Evolutionary conservation across 2,888 invertebrate genomes (phyloP), one percentile per base, ranked within the genome.

Genomic region (Sesamia inferens): DNA sequence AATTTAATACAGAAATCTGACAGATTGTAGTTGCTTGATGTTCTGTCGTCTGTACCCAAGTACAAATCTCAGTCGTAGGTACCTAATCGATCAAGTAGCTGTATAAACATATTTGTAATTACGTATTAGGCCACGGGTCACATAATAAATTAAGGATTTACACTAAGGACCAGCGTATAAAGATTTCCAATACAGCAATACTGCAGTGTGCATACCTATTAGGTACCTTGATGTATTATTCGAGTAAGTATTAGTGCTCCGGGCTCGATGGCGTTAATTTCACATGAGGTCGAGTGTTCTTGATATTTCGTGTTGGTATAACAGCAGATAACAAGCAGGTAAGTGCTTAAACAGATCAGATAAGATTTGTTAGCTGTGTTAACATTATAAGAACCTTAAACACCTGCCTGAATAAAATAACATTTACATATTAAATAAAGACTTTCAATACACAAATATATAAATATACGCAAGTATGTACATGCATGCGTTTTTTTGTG

Each of bases 351-450:
- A 73, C 64, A 14, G 79, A 82, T 81, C 74, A 66, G 80, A 78
- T 81, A 82, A 82, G 78, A 81, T 78, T 55, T 51, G 66, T 71
- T 66, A 39, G 39, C 48, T 59, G 24, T 78, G 73, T 78, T 76
- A 78, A 72, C 71, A 69, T 61, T 55, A 47, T 75, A 59, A 55
- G 68, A 71, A 64, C 62, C 57, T 51, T 59, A 48, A 69, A 51
- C 73, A 72, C 57, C 55, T 66, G 67, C 51, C 13, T 58, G 24
- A 51, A 65, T 76, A 79, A 64, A 81, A 79, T 61, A 79, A 79
- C 77, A 79, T 79, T 79, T 64, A 76, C 71, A 51, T 13, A 24
- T 10, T 44, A 51, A 71, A 74, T 44, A 51, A 71, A 74, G 55
- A 44, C 44, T 48, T 68, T 64, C 54, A 31, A 31, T 48, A 59